phyloP scores from a whole-genome alignment of 2,888 invertebrate genomes.

The Tipula confusa region DNA sequence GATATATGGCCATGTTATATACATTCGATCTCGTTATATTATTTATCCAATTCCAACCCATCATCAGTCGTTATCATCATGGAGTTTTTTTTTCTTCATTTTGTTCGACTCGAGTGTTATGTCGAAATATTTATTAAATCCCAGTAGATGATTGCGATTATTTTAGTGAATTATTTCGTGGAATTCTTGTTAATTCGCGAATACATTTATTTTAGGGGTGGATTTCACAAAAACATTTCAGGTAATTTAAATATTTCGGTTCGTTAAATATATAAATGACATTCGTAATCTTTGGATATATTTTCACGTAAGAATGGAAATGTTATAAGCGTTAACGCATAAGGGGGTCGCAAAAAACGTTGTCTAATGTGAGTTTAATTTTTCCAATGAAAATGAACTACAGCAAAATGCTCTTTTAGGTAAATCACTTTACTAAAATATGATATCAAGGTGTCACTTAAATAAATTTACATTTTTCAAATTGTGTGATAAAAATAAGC shows the following conservation, averaged over 20 bases:
- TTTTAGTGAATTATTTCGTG: not conserved
- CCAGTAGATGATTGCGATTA: not conserved
- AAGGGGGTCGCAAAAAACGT: too few relatives aligned
- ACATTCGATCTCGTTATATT: not conserved
- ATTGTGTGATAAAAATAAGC: too few relatives aligned
- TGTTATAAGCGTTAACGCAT: too few relatives aligned
- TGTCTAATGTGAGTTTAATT: too few relatives aligned
- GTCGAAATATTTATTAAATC: not conserved
- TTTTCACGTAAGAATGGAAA: not conserved
- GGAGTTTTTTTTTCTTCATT: not conserved
- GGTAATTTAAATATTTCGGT: not conserved
- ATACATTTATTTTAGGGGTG: not conserved
- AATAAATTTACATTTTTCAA: too few relatives aligned
- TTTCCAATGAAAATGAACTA: too few relatives aligned
- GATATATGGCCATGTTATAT: not conserved
- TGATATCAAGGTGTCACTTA: too few relatives aligned
- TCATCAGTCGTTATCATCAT: constrained; percentile 12
- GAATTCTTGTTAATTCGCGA: not conserved
- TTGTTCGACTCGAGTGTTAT: not conserved
- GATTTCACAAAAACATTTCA: not conserved
- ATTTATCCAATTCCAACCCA: constrained; percentile 12
- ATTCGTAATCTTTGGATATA: not conserved
- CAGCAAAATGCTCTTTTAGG: too few relatives aligned
- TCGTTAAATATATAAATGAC: not conserved
- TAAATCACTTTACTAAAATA: too few relatives aligned